Conservation (phyloP, 2,113 vertebrate species). For the Lynx canadensis region DNA sequence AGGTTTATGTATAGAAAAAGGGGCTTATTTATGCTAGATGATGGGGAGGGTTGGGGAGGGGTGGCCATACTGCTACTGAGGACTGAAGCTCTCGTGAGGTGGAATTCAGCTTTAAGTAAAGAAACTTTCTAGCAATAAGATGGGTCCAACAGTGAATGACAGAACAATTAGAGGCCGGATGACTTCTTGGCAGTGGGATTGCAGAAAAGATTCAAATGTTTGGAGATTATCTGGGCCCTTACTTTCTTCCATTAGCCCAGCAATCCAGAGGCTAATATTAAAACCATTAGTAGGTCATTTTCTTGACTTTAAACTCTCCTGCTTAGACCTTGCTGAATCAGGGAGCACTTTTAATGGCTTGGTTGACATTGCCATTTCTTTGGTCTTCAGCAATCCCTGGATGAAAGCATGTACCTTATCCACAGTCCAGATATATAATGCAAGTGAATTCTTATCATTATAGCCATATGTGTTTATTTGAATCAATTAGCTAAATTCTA, state of each 20-base stretch:
- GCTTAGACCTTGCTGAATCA: constrained; percentile 65
- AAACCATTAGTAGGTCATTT: constrained; percentile 71
- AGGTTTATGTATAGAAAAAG: background rate
- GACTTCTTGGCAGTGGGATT: constrained; percentile 55
- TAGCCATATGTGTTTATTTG: constrained; percentile 55
- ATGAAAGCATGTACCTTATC: constrained; percentile 1
- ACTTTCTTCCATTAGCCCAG: constrained; percentile 62
- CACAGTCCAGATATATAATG: constrained; percentile 54
- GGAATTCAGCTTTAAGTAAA: constrained; percentile 14
- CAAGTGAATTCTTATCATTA: constrained; percentile 72
- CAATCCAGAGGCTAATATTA: constrained; percentile 43
- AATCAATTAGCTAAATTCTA: constrained; percentile 63
- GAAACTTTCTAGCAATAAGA: background rate
- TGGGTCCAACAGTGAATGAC: background rate
- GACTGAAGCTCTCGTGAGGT: background rate
- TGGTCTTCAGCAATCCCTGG: constrained; percentile 54
- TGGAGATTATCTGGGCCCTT: constrained; percentile 36
- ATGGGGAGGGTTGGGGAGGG: background rate
- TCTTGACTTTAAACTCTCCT: constrained; percentile 56
- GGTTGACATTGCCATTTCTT: constrained; percentile 39
- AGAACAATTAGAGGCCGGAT: background rate
- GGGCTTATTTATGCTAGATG: background rate
- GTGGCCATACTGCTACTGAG: fast-evolving
- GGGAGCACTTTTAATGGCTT: constrained; percentile 63
- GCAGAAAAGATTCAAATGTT: constrained; percentile 40